Base-by-base conservation (phyloP, 37 sponge, comb jelly and placozoan species). In the Chondrilla cf. caribensis region DNA sequence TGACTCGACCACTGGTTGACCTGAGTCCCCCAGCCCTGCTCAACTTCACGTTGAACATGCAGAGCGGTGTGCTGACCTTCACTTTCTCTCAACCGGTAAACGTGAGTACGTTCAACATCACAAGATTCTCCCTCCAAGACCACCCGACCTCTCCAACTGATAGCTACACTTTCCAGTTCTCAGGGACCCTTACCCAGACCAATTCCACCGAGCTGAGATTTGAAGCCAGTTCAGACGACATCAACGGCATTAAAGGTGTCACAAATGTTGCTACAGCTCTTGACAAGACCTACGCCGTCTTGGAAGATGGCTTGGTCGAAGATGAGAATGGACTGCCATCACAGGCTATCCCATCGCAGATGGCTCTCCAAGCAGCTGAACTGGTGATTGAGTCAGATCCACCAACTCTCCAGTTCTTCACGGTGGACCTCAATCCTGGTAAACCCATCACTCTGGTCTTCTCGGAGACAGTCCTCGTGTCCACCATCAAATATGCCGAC, bases 371-470 rank as follows among this genome's bases (percentile, higher is more conserved):
- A 66, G 86, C 86, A 28, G 67, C 77, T 38, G 79, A 60, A 2
- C 90, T 79, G 39, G 60, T 60, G 22, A 72, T 80, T 41, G 91
- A 90, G 17, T 39, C 42, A 6, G 38, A 29, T 40, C 82, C 89
- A 39, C 89, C 89, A 18, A 54, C 18, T 17, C 80, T 94, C 25
- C 17, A 44, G 5, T 75, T 73, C 38, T 94, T 90, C 85, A 84
- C 58, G 31, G 95, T 94, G 0, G 79, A 94, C 72, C 54, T 94
- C 43, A 88, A 88, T 36, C 91, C 95, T 58, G 89, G 91, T 3
- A 39, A 79, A 28, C 84, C 83, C 0, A 80, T 90, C 37, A 84
- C 73, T 7, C 67, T 88, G 3, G 65, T 88, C 31, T 94, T 94
- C 77, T 86, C 91, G 18, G 91, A 94, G 55, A 83, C 95, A 29